Evolutionary conservation across 2,888 invertebrate genomes (phyloP).

Genomic region (Brachypterus glaber): DNA sequence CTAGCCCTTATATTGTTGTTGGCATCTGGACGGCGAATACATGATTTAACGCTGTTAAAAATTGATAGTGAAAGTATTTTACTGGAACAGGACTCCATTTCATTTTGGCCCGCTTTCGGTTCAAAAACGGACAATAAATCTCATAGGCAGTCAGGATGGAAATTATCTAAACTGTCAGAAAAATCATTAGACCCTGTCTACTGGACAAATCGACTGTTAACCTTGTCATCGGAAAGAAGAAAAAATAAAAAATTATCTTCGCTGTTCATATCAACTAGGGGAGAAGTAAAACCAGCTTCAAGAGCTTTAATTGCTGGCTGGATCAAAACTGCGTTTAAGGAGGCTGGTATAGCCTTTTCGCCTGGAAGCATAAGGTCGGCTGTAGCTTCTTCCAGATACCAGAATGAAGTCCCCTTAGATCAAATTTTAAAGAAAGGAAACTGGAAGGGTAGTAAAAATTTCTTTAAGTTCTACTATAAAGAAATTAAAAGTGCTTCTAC

Average conservation of each 20-base stretch:
- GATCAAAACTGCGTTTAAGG: constrained; percentile 9
- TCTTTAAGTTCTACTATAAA: no score
- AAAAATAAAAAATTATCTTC: not conserved
- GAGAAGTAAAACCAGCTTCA: constrained; percentile 9
- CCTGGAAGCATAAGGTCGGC: constrained; percentile 14
- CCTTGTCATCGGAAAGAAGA: not conserved
- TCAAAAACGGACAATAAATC: no score
- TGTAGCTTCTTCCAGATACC: constrained; percentile 11
- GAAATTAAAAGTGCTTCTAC: no score
- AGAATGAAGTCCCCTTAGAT: constrained; percentile 7
- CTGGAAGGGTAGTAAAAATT: no score
- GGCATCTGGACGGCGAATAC: constrained; percentile 19
- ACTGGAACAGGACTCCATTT: no score
- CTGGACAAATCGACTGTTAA: not conserved
- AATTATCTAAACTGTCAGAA: no score
- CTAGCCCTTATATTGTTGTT: constrained; percentile 16
- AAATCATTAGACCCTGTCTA: no score
- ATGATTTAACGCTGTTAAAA: constrained; percentile 20
- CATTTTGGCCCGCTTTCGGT: no score
- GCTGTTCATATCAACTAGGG: constrained; percentile 10
- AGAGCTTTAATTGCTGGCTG: constrained; percentile 12
- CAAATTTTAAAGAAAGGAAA: no score
- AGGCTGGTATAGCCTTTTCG: constrained; percentile 4
- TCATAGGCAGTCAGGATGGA: no score
- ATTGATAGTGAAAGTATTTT: no score